Evolutionary conservation across 1,140 invertebrate genomes (phyloP).

Genomic region (Helicoverpa zea): DNA sequence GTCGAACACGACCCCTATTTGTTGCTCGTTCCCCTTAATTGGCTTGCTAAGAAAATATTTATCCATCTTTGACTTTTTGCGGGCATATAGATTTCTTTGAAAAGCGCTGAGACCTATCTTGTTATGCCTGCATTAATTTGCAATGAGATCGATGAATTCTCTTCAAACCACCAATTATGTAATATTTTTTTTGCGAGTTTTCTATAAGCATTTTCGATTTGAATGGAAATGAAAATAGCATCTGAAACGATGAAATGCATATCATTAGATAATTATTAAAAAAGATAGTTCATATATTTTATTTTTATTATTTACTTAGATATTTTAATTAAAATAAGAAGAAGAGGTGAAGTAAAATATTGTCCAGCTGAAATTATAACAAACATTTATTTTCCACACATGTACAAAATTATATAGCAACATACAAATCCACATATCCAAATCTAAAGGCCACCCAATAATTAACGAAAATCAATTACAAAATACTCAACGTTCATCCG

Average conservation of each 20-base stretch:
- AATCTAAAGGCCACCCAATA: not conserved
- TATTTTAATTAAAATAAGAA: too few species aligned
- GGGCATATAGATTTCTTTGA: conserved; percentile 18
- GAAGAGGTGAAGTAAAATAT: too few species aligned
- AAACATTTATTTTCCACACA: too few species aligned
- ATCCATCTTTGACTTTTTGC: conserved; percentile 55
- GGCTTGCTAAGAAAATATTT: conserved; percentile 69
- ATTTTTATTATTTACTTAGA: too few species aligned
- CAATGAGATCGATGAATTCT: not conserved
- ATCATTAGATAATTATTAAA: too few species aligned
- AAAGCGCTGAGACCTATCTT: conserved; percentile 4
- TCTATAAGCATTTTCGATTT: too few species aligned
- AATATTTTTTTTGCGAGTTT: not conserved
- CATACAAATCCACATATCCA: not conserved
- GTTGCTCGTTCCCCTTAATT: conserved; percentile 71
- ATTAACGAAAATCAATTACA: conserved; percentile 24
- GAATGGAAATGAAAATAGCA: too few species aligned
- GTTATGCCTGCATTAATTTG: conserved; percentile 17
- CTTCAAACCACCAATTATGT: not conserved
- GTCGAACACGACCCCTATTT: conserved; percentile 70
- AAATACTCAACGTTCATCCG: not conserved
- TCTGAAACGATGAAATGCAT: too few species aligned
- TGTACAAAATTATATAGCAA: not conserved
- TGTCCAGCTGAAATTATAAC: too few species aligned
- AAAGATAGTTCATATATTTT: too few species aligned